Conservation (phyloP, 2,888 invertebrate species). For the Troides oblongomaculatus region DNA sequence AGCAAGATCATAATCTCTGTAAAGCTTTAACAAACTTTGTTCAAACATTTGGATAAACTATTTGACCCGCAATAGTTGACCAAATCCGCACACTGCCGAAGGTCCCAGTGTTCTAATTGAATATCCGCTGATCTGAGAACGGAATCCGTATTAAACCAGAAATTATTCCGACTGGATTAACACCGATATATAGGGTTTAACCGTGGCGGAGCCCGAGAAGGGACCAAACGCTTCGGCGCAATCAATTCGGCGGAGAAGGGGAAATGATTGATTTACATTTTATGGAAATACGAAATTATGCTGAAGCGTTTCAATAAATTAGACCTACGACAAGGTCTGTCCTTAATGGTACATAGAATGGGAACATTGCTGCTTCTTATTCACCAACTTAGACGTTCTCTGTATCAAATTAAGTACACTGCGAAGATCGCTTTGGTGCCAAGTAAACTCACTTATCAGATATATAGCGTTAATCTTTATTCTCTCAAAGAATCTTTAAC, state of each 20-base stretch:
- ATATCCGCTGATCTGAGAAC: constrained; percentile 15
- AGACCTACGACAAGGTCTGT: too few species aligned
- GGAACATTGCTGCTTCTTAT: too few species aligned
- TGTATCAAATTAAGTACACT: too few species aligned
- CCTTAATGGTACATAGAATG: too few species aligned
- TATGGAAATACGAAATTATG: constrained; percentile 6
- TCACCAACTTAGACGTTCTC: too few species aligned
- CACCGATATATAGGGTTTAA: constrained; percentile 29
- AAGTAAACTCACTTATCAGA: too few species aligned
- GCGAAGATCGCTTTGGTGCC: too few species aligned
- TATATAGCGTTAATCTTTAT: too few species aligned
- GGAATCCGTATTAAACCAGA: constrained; percentile 22
- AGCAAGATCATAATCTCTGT: too few species aligned
- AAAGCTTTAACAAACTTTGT: background rate
- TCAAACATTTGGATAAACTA: constrained; percentile 9
- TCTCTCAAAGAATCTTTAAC: too few species aligned
- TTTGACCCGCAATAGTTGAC: constrained; percentile 13
- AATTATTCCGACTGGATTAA: constrained; percentile 36
- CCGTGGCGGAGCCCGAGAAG: constrained; percentile 6
- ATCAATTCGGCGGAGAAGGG: background rate
- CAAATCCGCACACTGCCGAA: constrained; percentile 9
- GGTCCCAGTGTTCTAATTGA: constrained; percentile 17
- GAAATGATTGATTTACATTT: constrained; percentile 23
- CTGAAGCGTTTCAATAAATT: too few species aligned
- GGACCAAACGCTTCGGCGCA: constrained; percentile 10